Evolutionary conservation across 2,888 invertebrate species (phyloP).

Genomic region (Eudasyphora cyanicolor): DNA sequence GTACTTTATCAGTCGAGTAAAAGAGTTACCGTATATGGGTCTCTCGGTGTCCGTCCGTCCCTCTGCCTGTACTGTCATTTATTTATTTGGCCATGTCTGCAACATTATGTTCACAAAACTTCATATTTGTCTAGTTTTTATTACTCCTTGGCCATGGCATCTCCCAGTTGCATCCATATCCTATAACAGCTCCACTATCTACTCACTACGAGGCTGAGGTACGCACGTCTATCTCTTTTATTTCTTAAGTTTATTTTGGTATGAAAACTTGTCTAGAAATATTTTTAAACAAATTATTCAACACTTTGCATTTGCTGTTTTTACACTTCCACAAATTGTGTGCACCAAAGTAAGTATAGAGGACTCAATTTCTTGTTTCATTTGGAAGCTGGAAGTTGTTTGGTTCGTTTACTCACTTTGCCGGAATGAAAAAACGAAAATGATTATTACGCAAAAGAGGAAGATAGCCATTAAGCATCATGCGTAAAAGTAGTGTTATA

Average conservation of each 20-base stretch:
- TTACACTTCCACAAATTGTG: conserved; percentile 58
- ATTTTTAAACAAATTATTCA: conserved; percentile 77
- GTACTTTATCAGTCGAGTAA: conserved; percentile 57
- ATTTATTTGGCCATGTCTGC: conserved; percentile 37
- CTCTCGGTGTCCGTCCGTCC: not conserved
- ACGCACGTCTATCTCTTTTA: conserved; percentile 8
- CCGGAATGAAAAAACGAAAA: not conserved
- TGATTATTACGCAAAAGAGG: not conserved
- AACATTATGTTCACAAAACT: conserved; percentile 51
- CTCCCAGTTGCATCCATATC: not conserved
- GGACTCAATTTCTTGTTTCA: conserved; percentile 39
- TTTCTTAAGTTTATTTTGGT: conserved; percentile 45
- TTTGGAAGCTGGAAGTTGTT: not conserved
- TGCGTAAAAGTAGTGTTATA: not conserved
- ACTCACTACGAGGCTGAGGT: conserved; percentile 3
- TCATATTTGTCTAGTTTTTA: conserved; percentile 55
- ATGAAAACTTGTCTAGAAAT: conserved; percentile 71
- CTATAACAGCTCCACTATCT: not conserved
- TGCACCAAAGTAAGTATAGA: conserved; percentile 46
- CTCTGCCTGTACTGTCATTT: conserved; percentile 9
- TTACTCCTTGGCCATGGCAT: conserved; percentile 23
- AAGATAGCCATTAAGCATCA: not conserved
- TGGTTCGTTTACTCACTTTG: not conserved
- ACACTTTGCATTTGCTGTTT: conserved; percentile 74
- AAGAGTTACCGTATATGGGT: conserved; percentile 10